Evolutionary conservation across 2,113 vertebrate genomes (phyloP), one percentile per base, ranked within the genome.

Genomic region (Amblyornis subalaris): DNA sequence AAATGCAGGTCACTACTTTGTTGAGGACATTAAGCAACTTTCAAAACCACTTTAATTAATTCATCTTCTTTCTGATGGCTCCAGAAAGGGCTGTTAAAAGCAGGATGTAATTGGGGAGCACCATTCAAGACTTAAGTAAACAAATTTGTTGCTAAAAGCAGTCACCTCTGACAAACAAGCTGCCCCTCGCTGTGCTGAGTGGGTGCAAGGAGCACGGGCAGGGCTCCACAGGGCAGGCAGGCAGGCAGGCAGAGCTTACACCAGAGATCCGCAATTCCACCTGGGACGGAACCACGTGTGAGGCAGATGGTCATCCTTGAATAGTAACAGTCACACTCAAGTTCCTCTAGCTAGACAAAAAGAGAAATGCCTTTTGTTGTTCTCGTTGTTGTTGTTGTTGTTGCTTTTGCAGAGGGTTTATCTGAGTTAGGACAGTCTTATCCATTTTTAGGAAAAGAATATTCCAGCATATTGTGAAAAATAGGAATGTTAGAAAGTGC

Each of bases 181-280:
- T 64, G 29, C 25, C 40, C 29, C 19, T 58, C 0, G 1, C 54
- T n/a, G 42, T 16, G 47, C 31, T 20, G 42, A 47, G 35, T 0
- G 3, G 5, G 12, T 15, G 28, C 0, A 1, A 36, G 47, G 9
- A 38, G 15, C 38, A 9, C 11, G 0, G 29, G 14, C 54, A 51
- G 53, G 36, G 61, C 14, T 80, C 50, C 0, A 2, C 14, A 18
- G n/a, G 19, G 24, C 38, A 72, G 31, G 45, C 9, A 14, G 19
- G 24, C 38, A 72, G 31, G 45, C 9, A 14, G 51, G 51, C 70
- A 64, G 35, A 12, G 3, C 0, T 0, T 4, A 4, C 2, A 2
- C 0, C 1, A 7, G 18, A 15, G 8, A 28, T 6, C 15, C 33
- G 0, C 1, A 24, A 0, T 66, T 55, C 48, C 5, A 0, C 19